A percentile compares a stretch with the other conserved stretches of the same genome.
Evolutionary conservation across 1,140 invertebrate species (phyloP).

Genomic region (Conopomorpha cramerella): DNA sequence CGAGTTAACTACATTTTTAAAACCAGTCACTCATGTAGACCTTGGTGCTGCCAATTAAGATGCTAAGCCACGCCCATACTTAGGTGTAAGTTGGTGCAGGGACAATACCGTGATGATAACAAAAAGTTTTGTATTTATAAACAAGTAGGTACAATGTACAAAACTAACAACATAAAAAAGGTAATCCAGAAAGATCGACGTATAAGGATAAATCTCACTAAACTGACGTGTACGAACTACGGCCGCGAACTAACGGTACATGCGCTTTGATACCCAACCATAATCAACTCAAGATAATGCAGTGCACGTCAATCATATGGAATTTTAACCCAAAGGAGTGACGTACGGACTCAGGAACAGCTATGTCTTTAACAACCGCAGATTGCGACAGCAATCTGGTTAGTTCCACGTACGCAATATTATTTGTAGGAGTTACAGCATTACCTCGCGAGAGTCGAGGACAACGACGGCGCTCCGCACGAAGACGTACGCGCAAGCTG

Average conservation of each 20-base stretch:
- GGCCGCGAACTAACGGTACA: constrained; percentile 5
- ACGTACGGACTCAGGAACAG: no score
- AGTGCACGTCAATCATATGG: no score
- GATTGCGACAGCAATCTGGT: constrained; percentile 39
- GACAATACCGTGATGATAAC: no score
- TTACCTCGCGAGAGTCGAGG: constrained; percentile 45
- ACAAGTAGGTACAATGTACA: no score
- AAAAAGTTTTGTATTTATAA: no score
- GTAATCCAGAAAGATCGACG: no score
- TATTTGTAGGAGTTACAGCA: constrained; percentile 27
- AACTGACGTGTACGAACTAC: constrained; percentile 1
- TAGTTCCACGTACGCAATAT: constrained; percentile 35
- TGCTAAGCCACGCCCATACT: constrained; percentile 40
- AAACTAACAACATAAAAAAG: no score
- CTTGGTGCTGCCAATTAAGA: constrained; percentile 31
- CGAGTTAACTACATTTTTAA: constrained; percentile 33
- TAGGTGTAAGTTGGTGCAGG: no score
- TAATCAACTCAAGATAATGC: constrained; percentile 3
- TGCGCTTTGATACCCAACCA: constrained; percentile 2
- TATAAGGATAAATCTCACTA: no score
- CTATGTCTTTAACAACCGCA: no score
- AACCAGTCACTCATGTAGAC: constrained; percentile 34
- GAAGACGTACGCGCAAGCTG: no score
- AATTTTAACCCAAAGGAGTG: no score
- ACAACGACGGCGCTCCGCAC: constrained; percentile 38